Evolutionary conservation across 2,797 vertebrate genomes (phyloP), one percentile per base, ranked within the genome.

Genomic region (Melopsittacus undulatus): DNA sequence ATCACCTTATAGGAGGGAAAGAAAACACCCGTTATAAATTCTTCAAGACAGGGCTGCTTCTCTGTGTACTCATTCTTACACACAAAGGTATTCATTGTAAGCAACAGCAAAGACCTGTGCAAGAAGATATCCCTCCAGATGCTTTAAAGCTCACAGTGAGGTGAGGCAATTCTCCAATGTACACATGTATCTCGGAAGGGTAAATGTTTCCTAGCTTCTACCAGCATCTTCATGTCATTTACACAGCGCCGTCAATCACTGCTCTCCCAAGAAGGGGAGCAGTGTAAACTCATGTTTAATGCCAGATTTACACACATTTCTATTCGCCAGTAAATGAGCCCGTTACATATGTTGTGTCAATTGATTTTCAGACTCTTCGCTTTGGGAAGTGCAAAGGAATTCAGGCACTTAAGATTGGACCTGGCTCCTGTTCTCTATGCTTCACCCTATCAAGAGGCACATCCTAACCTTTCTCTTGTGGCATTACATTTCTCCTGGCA

Each of bases 211-310:
- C 95, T 92, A 89, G 95, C 90, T 89, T 91, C 91, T 91, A 13
- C 80, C 17, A 9, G 78, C 57, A 16, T 74, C 85, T 46, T 63
- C 94, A 88, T 96, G 94, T 83, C 97, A 96, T 96, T 96, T 97
- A 96, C 96, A 97, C 96, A 97, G 94, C 38, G 21, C 93, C 15
- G 92, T 96, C 97, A 97, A 97, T 97, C 96, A 97, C 72, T 7
- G 88, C 72, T 68, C 94, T 97, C 95, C 93, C 92, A 93, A 87
- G 92, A 68, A 81, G 89, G 70, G 67, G 83, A 96, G 92, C 83
- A 87, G 77, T 38, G 89, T 91, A 96, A 96, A 96, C 82, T 94
- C 93, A 82, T 94, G 94, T 90, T 95, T 95, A 97, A 97, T 96
- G 96, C 94, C 97, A 97, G 88, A 90, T 94, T 91, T 91, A 93